These are phyloP conservation scores for Promerops cafer DNA, from an alignment of 2,113 vertebrate genomes.

Conservation along the genomic window DNA sequence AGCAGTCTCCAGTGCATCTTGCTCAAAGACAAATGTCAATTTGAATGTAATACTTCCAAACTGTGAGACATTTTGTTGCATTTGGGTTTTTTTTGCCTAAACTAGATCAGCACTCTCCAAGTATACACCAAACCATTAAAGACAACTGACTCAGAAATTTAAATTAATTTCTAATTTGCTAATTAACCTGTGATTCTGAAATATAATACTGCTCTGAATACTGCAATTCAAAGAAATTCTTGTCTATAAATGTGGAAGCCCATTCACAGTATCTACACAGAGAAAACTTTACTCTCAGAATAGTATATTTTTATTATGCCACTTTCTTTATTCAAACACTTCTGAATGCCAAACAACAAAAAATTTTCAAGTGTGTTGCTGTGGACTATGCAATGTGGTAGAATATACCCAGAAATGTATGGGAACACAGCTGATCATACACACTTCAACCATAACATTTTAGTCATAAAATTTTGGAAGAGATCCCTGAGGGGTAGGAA, in stretches of 20 bases:
- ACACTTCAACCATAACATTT: not conserved
- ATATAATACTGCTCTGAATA: not conserved
- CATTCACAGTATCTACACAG: not conserved
- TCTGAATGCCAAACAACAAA: not conserved
- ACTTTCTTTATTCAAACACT: not conserved
- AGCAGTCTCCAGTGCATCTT: not conserved
- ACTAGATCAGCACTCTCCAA: not conserved
- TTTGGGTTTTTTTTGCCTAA: not conserved
- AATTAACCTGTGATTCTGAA: not conserved
- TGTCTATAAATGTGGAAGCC: not conserved
- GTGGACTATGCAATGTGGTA: not conserved
- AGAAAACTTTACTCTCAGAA: not conserved
- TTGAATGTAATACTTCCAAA: not conserved
- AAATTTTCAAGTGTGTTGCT: not conserved
- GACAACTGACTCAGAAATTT: not conserved
- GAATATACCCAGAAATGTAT: not conserved
- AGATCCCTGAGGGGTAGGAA: not conserved
- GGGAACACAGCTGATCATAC: not conserved
- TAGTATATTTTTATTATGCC: not conserved
- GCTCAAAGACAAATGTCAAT: not conserved
- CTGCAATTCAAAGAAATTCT: not conserved
- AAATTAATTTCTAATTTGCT: not conserved
- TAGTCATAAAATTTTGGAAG: not conserved
- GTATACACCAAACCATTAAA: not conserved
- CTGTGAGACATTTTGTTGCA: not conserved